These are phyloP conservation scores for Eristalis arbustorum DNA, from an alignment of 2,888 invertebrate species.

Conservation along the genomic window DNA sequence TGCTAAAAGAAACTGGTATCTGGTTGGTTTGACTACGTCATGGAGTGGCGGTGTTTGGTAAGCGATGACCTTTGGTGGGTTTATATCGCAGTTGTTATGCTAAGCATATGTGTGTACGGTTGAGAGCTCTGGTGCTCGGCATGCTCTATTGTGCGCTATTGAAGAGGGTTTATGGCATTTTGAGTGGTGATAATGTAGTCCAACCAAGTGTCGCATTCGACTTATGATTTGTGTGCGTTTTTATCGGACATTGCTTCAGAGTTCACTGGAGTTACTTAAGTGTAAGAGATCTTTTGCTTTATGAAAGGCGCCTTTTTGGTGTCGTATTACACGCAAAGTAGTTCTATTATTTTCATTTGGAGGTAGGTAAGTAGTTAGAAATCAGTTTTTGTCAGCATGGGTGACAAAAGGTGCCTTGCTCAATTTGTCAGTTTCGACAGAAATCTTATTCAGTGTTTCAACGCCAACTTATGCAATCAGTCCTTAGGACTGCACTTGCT, in stretches of 20 bases:
- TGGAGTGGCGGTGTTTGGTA: slow-evolving; percentile 38
- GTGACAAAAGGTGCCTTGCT: neutral
- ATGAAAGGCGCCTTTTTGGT: neutral
- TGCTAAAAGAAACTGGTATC: slow-evolving; percentile 26
- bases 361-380: neutral
- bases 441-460: too few relatives aligned
- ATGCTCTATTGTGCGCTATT: neutral
- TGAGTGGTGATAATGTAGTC: neutral
- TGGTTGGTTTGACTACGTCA: slow-evolving; percentile 19
- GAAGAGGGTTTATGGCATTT: slow-evolving; percentile 10
- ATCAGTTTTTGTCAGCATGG: neutral
- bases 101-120: slow-evolving; percentile 1
- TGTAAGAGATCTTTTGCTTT: neutral
- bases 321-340: neutral
- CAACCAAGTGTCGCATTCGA: neutral
- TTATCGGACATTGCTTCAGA: neutral
- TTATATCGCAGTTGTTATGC: slow-evolving; percentile 29
- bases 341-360: neutral
- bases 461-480: too few relatives aligned
- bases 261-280: neutral
- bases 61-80: slow-evolving; percentile 35
- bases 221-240: neutral
- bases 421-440: neutral
- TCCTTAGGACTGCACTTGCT: too few relatives aligned
- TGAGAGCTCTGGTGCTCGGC: neutral